Conservation (phyloP, 2,113 vertebrate species). For the Ammodytes dubius region DNA sequence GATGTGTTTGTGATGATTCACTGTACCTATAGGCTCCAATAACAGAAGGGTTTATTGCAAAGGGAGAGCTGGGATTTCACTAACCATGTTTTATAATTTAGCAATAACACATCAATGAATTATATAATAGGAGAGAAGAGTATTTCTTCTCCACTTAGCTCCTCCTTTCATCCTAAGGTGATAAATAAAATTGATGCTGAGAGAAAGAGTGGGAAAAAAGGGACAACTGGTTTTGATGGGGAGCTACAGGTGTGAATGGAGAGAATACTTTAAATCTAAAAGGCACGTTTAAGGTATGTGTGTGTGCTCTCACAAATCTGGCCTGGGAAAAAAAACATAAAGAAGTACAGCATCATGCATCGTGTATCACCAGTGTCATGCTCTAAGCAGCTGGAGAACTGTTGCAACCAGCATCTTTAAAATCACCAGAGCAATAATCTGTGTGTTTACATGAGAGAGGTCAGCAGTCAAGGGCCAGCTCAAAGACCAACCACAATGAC, state of each 20-base stretch:
- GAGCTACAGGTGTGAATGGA: conserved; percentile 9
- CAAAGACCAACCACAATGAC: not conserved
- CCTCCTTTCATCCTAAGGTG: conserved; percentile 49
- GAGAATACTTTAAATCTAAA: conserved; percentile 12
- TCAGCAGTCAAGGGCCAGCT: too few species aligned
- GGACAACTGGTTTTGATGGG: not conserved
- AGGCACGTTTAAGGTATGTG: not conserved
- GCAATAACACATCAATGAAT: conserved; percentile 52
- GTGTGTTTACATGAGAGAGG: not conserved
- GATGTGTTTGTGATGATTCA: conserved; percentile 38
- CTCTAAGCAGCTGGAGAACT: not conserved
- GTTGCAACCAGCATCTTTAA: conserved; percentile 5
- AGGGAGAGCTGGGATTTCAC: conserved; percentile 64
- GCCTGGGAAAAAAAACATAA: not conserved
- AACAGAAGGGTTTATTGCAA: conserved; percentile 59
- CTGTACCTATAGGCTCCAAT: conserved; percentile 55
- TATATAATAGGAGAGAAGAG: conserved; percentile 36
- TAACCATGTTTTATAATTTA: conserved; percentile 54
- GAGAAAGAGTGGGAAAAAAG: conserved; percentile 37
- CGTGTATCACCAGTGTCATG: not conserved
- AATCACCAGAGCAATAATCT: not conserved
- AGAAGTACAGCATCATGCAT: not conserved
- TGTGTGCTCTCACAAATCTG: not conserved
- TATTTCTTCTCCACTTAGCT: conserved; percentile 41
- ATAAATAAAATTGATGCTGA: conserved; percentile 64